Evolutionary conservation across 2,888 invertebrate genomes (phyloP), one percentile per base, ranked within the genome.

Genomic region (Ernsta delagoae): DNA sequence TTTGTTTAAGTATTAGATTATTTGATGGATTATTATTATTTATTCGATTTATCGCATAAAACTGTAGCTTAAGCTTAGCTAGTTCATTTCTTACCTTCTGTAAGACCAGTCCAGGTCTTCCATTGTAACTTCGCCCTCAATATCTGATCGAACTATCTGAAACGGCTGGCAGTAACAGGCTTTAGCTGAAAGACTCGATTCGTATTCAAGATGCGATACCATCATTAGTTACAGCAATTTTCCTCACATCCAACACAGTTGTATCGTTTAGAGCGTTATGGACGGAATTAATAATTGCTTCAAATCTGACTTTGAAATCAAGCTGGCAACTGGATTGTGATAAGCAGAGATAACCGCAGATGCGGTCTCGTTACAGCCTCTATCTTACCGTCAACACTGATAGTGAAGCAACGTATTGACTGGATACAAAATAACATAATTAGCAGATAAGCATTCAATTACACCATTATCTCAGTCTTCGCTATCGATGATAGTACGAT

Each of bases 151-250:
- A 54, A 56, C 60, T 57, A 57, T 68, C 24, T 48, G 61, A 61
- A 61, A 61, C 45, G 45, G 12, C 50, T 56, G 24, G 39, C 82
- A 81, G 82, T 86, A 87, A 87, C 84, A 88, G 86, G 86, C 86
- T 85, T 84, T 81, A 79, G 80, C 83, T 81, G 81, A 60, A 92
- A 92, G 88, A 86, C 86, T 85, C 85, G 82, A 91, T 92, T 90
- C 86, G 88, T 92, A 92, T 92, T 92, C 92, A 87, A 86, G 86
- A 80, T 83, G 81, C 89, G 92, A 89, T 89, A 89, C 85, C 81
- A 87, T 90, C 91, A 90, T 92, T 92, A 91, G 90, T 89, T 87
- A 85, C 87, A 84, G 88, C 89, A 90, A 91, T 92, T 91, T 92
- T 90, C 89, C 86, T 89, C 85, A 83, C 85, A 90, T 90, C 84